Percentiles rank a stretch among this genome's conserved stretches.
These are phyloP conservation scores for Empis livida DNA, from an alignment of 2,888 invertebrate genomes.

Conservation along the genomic window DNA sequence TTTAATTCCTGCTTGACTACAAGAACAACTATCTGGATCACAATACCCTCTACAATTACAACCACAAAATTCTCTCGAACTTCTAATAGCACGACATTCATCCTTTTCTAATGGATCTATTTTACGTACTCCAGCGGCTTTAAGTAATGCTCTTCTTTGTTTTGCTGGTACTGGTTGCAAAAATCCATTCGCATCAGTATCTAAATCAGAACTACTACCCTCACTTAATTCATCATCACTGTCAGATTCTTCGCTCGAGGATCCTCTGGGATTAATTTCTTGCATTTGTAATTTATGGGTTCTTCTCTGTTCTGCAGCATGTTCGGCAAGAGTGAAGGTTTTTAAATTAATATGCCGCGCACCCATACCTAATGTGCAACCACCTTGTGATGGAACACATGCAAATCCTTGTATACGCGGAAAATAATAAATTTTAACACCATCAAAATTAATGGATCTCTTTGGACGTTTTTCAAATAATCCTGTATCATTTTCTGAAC, in stretches of 20 bases:
- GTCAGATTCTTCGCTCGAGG: constrained; percentile 71
- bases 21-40: constrained; percentile 90
- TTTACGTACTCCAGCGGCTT: constrained; percentile 87
- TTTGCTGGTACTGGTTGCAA: constrained; percentile 85
- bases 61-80: constrained; percentile 86
- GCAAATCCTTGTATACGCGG: constrained; percentile 84
- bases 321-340: constrained; percentile 74
- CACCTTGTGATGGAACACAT: constrained; percentile 82
- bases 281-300: constrained; percentile 71
- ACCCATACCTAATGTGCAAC: constrained; percentile 89
- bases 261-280: constrained; percentile 30
- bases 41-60: constrained; percentile 88
- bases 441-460: constrained; percentile 75
- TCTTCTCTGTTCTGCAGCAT: constrained; percentile 76
- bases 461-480: constrained; percentile 39
- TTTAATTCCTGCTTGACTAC: constrained; percentile 89
- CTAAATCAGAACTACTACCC: constrained; percentile 67
- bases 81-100: constrained; percentile 83
- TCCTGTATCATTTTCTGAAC: constrained; percentile 34
- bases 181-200: constrained; percentile 81
- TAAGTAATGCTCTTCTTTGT: constrained; percentile 72
- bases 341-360: constrained; percentile 53
- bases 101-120: constrained; percentile 89
- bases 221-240: constrained; percentile 76
- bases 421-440: constrained; percentile 91